These are phyloP conservation scores for Nothocercus nigrocapillus DNA, from an alignment of 2,113 vertebrate species.

Conservation along the genomic window DNA sequence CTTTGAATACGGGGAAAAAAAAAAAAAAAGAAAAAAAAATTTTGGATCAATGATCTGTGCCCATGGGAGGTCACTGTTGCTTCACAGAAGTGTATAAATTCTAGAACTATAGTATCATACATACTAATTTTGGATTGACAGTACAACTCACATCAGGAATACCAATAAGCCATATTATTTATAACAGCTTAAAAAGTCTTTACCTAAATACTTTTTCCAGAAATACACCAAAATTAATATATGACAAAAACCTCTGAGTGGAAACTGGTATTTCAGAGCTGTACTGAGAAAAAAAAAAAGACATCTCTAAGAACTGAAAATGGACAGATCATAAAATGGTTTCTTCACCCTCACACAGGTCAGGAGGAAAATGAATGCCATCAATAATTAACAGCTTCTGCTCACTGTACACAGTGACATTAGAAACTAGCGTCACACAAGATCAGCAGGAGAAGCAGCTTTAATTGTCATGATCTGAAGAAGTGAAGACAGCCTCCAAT, in stretches of 20 bases:
- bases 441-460: background rate
- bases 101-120: background rate
- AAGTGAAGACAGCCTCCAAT: background rate
- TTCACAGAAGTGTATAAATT: background rate
- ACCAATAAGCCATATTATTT: background rate
- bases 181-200: background rate
- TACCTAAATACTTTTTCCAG: background rate
- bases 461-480: background rate
- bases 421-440: background rate
- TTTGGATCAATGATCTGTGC: background rate
- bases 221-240: background rate
- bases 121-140: background rate
- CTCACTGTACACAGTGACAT: fast-evolving
- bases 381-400: background rate
- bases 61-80: conserved; percentile 66
- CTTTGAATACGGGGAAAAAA: background rate
- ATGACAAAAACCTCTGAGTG: fast-evolving
- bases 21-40: fast-evolving
- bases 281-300: background rate
- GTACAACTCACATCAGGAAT: fast-evolving
- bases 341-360: background rate
- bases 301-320: background rate
- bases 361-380: background rate
- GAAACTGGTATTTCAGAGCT: background rate
- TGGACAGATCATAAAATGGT: background rate